phyloP scores from a whole-genome alignment of 2,113 vertebrate genomes.

The Callaeas wilsoni region DNA sequence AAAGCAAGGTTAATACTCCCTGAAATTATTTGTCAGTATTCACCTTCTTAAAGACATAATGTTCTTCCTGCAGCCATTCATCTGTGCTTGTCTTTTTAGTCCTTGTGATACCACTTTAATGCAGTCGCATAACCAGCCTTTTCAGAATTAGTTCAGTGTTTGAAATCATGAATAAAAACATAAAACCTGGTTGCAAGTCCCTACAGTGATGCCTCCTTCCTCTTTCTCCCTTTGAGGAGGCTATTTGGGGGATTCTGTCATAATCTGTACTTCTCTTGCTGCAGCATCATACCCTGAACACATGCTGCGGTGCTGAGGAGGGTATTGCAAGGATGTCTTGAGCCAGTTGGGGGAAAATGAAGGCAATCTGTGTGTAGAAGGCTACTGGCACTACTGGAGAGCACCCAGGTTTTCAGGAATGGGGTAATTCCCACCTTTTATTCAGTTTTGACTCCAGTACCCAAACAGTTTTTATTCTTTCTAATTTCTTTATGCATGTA shows the following conservation, averaged over 20 bases:
- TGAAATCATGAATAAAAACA: not conserved
- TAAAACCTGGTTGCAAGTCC: not conserved
- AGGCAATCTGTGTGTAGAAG: not conserved
- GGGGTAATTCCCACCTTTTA: not conserved
- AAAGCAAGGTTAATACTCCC: not conserved
- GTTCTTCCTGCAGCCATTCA: not conserved
- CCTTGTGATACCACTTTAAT: not conserved
- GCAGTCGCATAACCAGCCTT: not conserved
- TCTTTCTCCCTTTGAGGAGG: not conserved
- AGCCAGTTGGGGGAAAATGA: not conserved
- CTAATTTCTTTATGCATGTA: not conserved
- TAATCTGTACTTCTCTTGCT: not conserved
- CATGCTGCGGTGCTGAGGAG: not conserved
- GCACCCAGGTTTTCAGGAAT: not conserved
- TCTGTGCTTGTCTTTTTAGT: not conserved
- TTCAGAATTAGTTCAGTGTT: not conserved
- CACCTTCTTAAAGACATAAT: not conserved
- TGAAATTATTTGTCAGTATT: not conserved
- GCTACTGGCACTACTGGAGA: not conserved
- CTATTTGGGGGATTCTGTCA: not conserved
- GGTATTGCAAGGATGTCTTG: not conserved
- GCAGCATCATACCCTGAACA: not conserved
- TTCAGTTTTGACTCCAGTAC: not conserved
- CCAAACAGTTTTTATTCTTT: not conserved
- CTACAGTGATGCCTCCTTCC: not conserved